Evolutionary conservation across 1,140 invertebrate species (phyloP).

Genomic region (Bactericera cockerelli): DNA sequence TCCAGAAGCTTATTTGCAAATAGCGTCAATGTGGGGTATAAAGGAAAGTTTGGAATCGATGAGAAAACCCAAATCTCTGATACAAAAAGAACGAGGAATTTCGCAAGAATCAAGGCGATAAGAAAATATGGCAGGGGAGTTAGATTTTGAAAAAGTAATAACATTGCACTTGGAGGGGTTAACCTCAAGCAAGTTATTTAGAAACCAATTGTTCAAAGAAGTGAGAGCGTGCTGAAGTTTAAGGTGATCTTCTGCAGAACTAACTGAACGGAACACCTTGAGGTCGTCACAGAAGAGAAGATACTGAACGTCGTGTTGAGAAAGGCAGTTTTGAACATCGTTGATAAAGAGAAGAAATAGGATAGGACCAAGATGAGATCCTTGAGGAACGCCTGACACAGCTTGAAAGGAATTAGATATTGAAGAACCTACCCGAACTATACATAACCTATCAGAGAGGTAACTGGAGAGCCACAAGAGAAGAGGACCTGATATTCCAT

Average conservation of each 20-base stretch:
- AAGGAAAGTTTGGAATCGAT: no score
- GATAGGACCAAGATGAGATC: slow-evolving; percentile 24
- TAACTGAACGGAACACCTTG: slow-evolving; percentile 4
- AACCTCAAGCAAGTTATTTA: not conserved
- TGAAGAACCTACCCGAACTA: slow-evolving; percentile 19
- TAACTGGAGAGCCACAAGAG: slow-evolving; percentile 22
- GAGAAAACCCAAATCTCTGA: no score
- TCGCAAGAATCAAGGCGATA: slow-evolving; percentile 1
- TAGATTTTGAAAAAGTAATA: slow-evolving; percentile 12
- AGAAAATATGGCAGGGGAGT: not conserved
- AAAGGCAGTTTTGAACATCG: no score
- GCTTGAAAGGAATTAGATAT: slow-evolving; percentile 17
- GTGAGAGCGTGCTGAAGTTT: slow-evolving; percentile 15
- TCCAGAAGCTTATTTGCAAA: no score
- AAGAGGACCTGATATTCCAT: slow-evolving; percentile 2
- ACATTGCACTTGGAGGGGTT: slow-evolving; percentile 9
- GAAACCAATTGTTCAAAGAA: not conserved
- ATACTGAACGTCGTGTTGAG: slow-evolving; percentile 20
- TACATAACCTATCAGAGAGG: slow-evolving; percentile 19
- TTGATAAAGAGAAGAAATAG: slow-evolving; percentile 26
- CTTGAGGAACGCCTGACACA: slow-evolving; percentile 23
- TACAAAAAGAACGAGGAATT: no score
- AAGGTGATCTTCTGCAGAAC: slow-evolving; percentile 7
- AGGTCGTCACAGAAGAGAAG: slow-evolving; percentile 22
- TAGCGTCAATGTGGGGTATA: no score